Conservation (phyloP, 1,140 invertebrate genomes). For the Drosophila truncata region DNA sequence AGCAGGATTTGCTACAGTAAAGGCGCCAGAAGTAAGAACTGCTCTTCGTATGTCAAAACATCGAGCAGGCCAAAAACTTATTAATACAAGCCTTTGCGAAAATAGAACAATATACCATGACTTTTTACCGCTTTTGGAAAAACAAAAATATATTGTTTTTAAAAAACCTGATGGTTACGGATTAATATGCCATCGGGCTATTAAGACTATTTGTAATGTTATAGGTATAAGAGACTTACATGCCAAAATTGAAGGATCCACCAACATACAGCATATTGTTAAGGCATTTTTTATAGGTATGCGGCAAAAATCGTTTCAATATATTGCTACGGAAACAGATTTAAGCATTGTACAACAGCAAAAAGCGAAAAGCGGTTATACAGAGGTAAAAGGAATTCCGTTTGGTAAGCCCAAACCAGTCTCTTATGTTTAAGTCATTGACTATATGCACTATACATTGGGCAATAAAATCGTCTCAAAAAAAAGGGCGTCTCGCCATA, state of each 20-base stretch:
- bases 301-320: conserved; percentile 94
- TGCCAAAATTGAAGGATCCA: conserved; percentile 96
- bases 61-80: conserved; percentile 93
- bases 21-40: conserved; percentile 88
- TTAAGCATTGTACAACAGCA: conserved; percentile 96
- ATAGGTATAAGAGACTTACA: conserved; percentile 97
- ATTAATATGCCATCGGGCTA: conserved; percentile 93
- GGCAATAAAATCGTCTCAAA: conserved; percentile 90
- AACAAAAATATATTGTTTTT: conserved; percentile 95
- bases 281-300: conserved; percentile 98
- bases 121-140: conserved; percentile 93
- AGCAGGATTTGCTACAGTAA: conserved; percentile 92
- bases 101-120: conserved; percentile 97
- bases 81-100: conserved; percentile 93
- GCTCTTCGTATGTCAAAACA: conserved; percentile 93
- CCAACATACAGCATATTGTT: conserved; percentile 92
- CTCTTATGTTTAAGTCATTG: conserved; percentile 91
- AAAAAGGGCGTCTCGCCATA: conserved; percentile 90
- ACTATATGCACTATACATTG: conserved; percentile 92
- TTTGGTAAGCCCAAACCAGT: conserved; percentile 86
- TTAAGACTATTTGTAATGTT: conserved; percentile 94
- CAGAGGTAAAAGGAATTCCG: conserved; percentile 94
- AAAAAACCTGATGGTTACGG: conserved; percentile 96
- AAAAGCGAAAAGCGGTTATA: conserved; percentile 91
- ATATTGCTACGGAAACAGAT: conserved; percentile 95